phyloP scores from a whole-genome alignment of 1,140 invertebrate species.

The Macrostomum lignano region DNA sequence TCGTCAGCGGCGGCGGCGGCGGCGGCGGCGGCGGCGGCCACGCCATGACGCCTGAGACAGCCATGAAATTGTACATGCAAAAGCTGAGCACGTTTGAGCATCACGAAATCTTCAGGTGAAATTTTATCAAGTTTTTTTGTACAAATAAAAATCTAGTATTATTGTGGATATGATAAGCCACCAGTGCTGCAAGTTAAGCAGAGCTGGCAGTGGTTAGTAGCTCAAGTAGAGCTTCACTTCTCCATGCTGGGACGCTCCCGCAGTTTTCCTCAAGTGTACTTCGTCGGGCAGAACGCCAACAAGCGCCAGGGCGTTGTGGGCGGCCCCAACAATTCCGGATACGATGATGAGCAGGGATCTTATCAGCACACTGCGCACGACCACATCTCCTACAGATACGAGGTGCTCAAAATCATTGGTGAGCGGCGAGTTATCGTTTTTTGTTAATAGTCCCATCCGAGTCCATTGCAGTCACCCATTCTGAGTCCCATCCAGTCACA shows the following conservation, averaged over 20 bases:
- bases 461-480: too few relatives aligned
- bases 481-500: too few relatives aligned
- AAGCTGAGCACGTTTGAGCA: slow-evolving; percentile 64
- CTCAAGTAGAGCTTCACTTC: too few relatives aligned
- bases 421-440: too few relatives aligned
- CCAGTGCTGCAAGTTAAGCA: too few relatives aligned
- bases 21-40: too few relatives aligned
- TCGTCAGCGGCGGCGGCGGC: too few relatives aligned
- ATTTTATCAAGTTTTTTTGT: too few relatives aligned
- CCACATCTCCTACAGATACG: slow-evolving; percentile 72
- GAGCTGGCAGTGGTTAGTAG: too few relatives aligned
- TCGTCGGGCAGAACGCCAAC: slow-evolving; percentile 76
- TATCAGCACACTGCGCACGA: slow-evolving; percentile 88
- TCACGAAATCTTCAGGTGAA: slow-evolving; percentile 62
- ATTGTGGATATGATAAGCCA: too few relatives aligned
- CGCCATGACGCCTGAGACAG: slow-evolving; percentile 7
- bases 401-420: slow-evolving; percentile 74
- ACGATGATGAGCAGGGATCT: slow-evolving; percentile 78
- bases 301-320: slow-evolving; percentile 57
- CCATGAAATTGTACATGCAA: slow-evolving; percentile 53
- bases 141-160: too few relatives aligned
- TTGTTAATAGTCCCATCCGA: too few relatives aligned
- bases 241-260: background rate
- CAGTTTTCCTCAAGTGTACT: slow-evolving; percentile 58
- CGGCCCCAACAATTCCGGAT: slow-evolving; percentile 52